phyloP scores from a whole-genome alignment of 1,140 invertebrate species.

The Frieseomelitta varia region DNA sequence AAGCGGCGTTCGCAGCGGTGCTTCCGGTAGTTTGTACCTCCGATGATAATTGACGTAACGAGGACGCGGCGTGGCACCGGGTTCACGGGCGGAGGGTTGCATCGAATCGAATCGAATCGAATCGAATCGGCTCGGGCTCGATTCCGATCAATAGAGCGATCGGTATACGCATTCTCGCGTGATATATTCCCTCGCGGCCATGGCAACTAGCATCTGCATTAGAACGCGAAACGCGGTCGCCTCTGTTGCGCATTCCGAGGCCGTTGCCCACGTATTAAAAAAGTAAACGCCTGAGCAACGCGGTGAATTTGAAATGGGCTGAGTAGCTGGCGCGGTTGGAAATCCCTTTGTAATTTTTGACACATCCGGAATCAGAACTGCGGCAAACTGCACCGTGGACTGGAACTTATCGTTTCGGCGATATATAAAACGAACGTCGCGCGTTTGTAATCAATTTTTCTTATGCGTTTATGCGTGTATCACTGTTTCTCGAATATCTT shows the following conservation, averaged over 20 bases:
- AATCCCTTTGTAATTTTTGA: neutral
- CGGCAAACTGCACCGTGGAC: no score
- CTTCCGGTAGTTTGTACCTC: slow-evolving; percentile 67
- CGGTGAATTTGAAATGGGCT: neutral
- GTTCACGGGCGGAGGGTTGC: neutral
- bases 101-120: neutral
- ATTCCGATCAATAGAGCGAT: slow-evolving; percentile 41
- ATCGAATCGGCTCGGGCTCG: neutral
- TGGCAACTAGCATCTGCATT: neutral
- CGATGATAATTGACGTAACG: slow-evolving; percentile 74
- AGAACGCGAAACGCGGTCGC: neutral
- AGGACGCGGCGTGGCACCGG: slow-evolving; percentile 41
- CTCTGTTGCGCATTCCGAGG: neutral
- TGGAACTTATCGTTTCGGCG: no score
- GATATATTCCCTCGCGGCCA: slow-evolving; percentile 32
- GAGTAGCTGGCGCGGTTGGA: neutral
- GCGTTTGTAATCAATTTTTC: no score
- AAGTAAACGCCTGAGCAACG: neutral
- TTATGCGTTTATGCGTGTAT: no score
- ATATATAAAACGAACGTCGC: no score
- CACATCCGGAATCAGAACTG: neutral
- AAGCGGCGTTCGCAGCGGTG: slow-evolving; percentile 59
- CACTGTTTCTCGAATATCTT: no score
- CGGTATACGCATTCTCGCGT: slow-evolving; percentile 31
- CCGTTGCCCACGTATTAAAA: neutral